Evolutionary conservation across 2,113 vertebrate species (phyloP).

Genomic region (Lates calcarifer): DNA sequence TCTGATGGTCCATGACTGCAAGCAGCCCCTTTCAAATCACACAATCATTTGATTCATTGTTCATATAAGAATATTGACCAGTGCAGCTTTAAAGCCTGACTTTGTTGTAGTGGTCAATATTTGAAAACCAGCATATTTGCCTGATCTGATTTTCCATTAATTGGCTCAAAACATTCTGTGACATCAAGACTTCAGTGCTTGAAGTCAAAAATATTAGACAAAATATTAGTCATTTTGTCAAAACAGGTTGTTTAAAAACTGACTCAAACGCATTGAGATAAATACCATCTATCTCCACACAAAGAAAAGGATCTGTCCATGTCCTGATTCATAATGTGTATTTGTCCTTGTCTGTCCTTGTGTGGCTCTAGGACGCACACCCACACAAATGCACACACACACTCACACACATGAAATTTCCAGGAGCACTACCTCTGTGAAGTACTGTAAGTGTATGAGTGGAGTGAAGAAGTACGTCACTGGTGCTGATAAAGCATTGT

Average conservation of each 20-base stretch:
- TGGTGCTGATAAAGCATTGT: neutral
- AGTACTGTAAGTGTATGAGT: neutral
- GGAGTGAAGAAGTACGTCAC: constrained; percentile 1
- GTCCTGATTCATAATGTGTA: neutral
- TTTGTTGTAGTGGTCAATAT: neutral
- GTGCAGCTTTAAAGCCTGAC: neutral
- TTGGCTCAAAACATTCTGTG: no score
- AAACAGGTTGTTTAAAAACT: neutral
- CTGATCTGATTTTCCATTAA: no score
- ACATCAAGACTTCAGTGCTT: no score
- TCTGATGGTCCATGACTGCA: no score
- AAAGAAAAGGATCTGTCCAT: neutral
- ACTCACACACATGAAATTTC: constrained; percentile 8
- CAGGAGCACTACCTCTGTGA: constrained; percentile 5
- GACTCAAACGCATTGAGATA: neutral
- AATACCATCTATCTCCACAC: neutral
- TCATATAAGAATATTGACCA: neutral
- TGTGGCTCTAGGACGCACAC: neutral
- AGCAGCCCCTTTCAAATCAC: no score
- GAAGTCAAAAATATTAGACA: no score
- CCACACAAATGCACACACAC: neutral
- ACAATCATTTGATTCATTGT: no score
- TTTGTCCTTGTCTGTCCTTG: constrained; percentile 26
- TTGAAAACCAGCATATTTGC: no score
- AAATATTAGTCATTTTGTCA: neutral